Evolutionary conservation across 2,888 invertebrate species (phyloP).

Genomic region (Heliconius ismenius): DNA sequence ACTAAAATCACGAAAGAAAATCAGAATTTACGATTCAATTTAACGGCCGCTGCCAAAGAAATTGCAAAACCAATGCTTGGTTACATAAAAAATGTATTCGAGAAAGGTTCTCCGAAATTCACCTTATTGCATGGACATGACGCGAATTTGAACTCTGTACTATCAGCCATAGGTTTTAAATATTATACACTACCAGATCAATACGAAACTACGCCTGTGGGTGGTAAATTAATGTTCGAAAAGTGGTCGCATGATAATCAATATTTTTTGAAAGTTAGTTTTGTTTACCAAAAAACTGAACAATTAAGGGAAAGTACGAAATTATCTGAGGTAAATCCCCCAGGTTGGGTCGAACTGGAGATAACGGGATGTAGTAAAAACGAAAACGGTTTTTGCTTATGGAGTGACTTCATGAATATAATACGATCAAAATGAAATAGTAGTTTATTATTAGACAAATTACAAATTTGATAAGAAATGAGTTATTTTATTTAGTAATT

Average conservation of each 20-base stretch:
- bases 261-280: constrained; percentile 62
- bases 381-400: constrained; percentile 57
- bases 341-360: constrained; percentile 53
- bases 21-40: constrained; percentile 62
- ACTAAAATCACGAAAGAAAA: constrained; percentile 55
- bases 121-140: constrained; percentile 66
- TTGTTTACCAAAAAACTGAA: constrained; percentile 57
- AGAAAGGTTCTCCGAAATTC: constrained; percentile 50
- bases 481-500: constrained; percentile 1
- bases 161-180: constrained; percentile 57
- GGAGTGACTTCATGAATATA: constrained; percentile 53
- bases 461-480: background rate
- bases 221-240: constrained; percentile 69
- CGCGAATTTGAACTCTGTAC: constrained; percentile 60
- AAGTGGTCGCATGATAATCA: constrained; percentile 58
- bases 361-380: constrained; percentile 54
- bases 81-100: constrained; percentile 54
- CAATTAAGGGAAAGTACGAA: constrained; percentile 56
- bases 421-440: constrained; percentile 35
- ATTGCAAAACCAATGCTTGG: constrained; percentile 55
- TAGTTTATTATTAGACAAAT: background rate
- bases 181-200: constrained; percentile 56
- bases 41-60: constrained; percentile 53
- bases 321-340: constrained; percentile 54
- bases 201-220: constrained; percentile 64